A percentile compares a stretch with the other conserved stretches of the same genome.
Evolutionary conservation across 1,140 invertebrate genomes (phyloP).

Genomic region (Dinoponera quadriceps): DNA sequence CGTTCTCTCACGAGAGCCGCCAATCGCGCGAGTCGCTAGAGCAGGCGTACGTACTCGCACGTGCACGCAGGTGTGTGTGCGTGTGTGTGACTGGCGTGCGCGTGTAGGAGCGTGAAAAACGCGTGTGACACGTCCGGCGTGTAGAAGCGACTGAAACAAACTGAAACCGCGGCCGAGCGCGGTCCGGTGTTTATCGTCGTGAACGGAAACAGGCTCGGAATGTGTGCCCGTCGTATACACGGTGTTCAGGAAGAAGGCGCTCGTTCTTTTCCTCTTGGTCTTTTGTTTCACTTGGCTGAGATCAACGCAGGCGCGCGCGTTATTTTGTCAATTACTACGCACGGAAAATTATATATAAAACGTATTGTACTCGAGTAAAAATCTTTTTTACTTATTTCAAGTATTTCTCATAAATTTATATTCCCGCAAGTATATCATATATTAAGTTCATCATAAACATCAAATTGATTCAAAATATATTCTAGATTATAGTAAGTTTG

Average conservation of each 20-base stretch:
- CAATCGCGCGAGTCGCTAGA: not conserved
- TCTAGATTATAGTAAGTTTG: no score
- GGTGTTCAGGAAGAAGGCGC: not conserved
- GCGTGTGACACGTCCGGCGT: constrained; percentile 15
- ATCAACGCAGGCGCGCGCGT: no score
- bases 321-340: no score
- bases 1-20: not conserved
- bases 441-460: no score
- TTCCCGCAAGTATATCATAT: no score
- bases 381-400: not conserved
- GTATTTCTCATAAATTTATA: no score
- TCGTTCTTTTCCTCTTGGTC: no score
- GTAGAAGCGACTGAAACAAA: constrained; percentile 45
- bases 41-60: no score
- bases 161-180: constrained; percentile 51
- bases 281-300: no score
- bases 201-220: constrained; percentile 29
- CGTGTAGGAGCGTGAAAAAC: not conserved
- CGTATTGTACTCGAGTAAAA: no score
- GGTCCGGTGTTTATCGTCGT: constrained; percentile 56
- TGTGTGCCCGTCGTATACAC: constrained; percentile 1
- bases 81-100: not conserved
- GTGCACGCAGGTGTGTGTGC: not conserved
- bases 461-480: no score
- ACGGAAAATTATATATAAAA: no score